These are phyloP conservation scores for Pitangus sulphuratus DNA, from an alignment of 2,797 vertebrate genomes.

Conservation along the genomic window DNA sequence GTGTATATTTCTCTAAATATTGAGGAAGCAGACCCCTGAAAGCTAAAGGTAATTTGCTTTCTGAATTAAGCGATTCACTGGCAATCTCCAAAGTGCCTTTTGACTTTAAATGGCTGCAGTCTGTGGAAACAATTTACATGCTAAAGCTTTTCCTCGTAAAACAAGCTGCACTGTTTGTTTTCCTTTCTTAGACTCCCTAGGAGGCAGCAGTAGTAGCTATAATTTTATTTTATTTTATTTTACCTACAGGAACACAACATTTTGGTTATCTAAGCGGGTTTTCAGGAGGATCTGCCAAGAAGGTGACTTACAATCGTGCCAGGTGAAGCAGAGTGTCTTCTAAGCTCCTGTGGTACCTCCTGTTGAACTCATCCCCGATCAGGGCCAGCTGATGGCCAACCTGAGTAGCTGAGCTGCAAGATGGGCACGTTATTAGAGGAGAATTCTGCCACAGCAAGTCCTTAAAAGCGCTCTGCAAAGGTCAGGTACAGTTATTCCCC, in stretches of 20 bases:
- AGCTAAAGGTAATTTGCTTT: background rate
- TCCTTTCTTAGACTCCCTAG: background rate
- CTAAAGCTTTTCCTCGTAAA: background rate
- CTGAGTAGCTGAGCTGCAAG: conserved; percentile 67
- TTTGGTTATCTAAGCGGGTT: background rate
- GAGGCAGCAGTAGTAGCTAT: background rate
- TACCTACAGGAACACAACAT: background rate
- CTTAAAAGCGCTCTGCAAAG: background rate
- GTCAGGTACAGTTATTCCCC: background rate
- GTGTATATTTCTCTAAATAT: background rate
- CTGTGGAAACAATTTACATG: background rate
- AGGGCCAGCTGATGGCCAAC: conserved; percentile 86
- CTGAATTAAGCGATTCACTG: background rate
- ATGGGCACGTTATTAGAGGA: background rate
- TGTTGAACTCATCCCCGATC: conserved; percentile 87
- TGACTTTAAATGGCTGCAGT: background rate
- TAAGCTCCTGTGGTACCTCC: conserved; percentile 42
- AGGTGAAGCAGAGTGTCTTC: conserved; percentile 44
- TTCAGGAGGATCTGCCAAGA: background rate
- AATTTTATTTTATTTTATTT: background rate
- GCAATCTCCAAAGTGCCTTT: background rate
- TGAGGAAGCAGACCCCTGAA: background rate
- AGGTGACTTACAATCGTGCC: conserved; percentile 27
- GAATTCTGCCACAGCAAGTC: background rate
- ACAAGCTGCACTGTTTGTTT: background rate